Percentiles rank a stretch among this genome's conserved stretches.
phyloP scores from a whole-genome alignment of 1,140 invertebrate species.

The Batillaria attramentaria region DNA sequence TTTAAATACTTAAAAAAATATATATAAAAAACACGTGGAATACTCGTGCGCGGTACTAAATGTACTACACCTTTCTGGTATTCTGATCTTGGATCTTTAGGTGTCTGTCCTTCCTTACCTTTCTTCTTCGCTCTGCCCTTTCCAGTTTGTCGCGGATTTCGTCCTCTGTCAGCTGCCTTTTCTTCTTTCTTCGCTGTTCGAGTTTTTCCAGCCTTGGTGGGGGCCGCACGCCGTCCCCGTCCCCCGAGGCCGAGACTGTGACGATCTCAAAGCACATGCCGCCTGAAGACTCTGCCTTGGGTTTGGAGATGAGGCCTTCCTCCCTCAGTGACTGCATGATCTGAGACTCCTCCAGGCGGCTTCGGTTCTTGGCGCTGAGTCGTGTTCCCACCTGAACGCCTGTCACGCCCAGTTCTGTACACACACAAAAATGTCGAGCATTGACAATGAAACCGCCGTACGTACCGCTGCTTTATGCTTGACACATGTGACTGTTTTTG shows the following conservation, averaged over 20 bases:
- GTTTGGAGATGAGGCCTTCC: slow-evolving; percentile 68
- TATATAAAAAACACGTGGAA: no score
- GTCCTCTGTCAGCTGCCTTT: slow-evolving; percentile 58
- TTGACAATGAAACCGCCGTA: no score
- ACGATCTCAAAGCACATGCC: slow-evolving; percentile 67
- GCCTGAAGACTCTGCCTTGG: slow-evolving; percentile 56
- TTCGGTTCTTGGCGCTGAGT: slow-evolving; percentile 67
- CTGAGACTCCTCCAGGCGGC: slow-evolving; percentile 60
- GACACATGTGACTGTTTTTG: no score
- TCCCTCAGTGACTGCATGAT: slow-evolving; percentile 67
- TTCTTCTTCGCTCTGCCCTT: slow-evolving; percentile 59
- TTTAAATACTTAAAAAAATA: no score
- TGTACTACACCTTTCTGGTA: background rate
- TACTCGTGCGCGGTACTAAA: no score
- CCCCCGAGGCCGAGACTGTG: no score
- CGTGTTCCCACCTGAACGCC: slow-evolving; percentile 43
- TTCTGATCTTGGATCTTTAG: background rate
- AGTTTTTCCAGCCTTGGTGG: slow-evolving; percentile 53
- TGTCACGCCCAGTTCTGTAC: slow-evolving; percentile 64
- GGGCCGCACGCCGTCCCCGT: slow-evolving; percentile 24
- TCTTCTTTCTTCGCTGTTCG: slow-evolving; percentile 57
- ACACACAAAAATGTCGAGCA: slow-evolving; percentile 5
- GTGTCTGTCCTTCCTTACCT: slow-evolving; percentile 43
- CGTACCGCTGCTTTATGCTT: no score
- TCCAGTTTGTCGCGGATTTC: slow-evolving; percentile 61